Conservation (phyloP, 2,888 invertebrate species). For the Agrochola litura region DNA sequence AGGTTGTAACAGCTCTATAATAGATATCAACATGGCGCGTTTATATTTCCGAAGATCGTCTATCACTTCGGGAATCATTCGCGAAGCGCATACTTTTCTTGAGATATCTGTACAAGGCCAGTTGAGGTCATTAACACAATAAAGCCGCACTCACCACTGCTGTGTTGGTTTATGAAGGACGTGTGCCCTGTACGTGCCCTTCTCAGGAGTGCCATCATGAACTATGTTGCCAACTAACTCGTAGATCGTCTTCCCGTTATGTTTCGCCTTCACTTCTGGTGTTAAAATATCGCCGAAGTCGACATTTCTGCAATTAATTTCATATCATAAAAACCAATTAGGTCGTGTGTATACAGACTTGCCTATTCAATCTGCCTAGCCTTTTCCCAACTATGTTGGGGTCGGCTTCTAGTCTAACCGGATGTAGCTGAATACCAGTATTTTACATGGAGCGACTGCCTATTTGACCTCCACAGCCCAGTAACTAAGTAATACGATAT, state of each 20-base stretch:
- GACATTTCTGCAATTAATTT: slow-evolving; percentile 93
- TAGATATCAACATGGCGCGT: too few relatives aligned
- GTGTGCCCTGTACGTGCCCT: slow-evolving; percentile 98
- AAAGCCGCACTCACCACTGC: slow-evolving; percentile 91
- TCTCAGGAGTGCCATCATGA: slow-evolving; percentile 98
- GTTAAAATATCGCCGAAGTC: slow-evolving; percentile 99
- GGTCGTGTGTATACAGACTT: neutral
- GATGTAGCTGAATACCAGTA: too few relatives aligned
- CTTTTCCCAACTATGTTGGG: too few relatives aligned
- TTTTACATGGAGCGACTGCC: too few relatives aligned
- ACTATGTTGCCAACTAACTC: slow-evolving; percentile 99
- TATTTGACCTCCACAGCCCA: too few relatives aligned
- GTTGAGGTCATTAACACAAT: neutral
- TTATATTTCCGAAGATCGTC: neutral
- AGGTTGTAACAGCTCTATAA: too few relatives aligned
- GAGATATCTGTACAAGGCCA: neutral
- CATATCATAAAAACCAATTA: slow-evolving; percentile 3
- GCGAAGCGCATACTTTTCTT: neutral
- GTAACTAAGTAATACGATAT: too few relatives aligned
- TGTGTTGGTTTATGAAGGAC: slow-evolving; percentile 96
- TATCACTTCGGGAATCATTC: neutral
- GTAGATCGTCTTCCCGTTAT: slow-evolving; percentile 96
- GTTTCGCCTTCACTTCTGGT: slow-evolving; percentile 94
- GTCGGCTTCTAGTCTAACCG: too few relatives aligned
- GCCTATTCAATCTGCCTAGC: neutral